Conservation (phyloP, 53 echinoderm and acorn worm genomes). For the Paracentrotus lividus region DNA sequence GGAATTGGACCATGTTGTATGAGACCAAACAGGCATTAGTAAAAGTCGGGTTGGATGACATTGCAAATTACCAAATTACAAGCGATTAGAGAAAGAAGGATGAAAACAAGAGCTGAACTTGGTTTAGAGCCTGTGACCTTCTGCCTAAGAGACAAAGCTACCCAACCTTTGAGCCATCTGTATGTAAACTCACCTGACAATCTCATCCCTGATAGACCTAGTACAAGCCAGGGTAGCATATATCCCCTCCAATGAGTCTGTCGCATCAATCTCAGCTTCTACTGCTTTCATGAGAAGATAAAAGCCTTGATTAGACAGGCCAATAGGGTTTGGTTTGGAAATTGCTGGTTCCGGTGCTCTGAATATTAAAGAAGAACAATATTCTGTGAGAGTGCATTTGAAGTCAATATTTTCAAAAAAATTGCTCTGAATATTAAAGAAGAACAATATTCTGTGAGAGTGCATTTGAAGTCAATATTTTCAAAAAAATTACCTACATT, state of each 20-base stretch:
- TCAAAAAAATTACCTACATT: too few relatives aligned
- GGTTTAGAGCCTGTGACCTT: too few relatives aligned
- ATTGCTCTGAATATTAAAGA: not conserved
- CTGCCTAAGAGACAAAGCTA: too few relatives aligned
- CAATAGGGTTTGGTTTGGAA: constrained; percentile 27
- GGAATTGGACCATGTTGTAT: too few relatives aligned
- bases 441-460: not conserved
- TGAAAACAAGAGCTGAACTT: too few relatives aligned
- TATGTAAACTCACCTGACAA: constrained; percentile 77
- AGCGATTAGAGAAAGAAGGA: too few relatives aligned
- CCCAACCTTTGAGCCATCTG: too few relatives aligned
- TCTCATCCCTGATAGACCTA: constrained; percentile 77
- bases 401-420: too few relatives aligned
- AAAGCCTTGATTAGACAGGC: constrained; percentile 74
- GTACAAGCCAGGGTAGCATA: constrained; percentile 81
- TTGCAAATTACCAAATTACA: too few relatives aligned
- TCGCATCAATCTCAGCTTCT: constrained; percentile 82
- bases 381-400: not conserved
- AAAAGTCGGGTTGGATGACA: too few relatives aligned
- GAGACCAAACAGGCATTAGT: too few relatives aligned
- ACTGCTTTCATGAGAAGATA: constrained; percentile 82
- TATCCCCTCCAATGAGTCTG: constrained; percentile 77
- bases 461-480: too few relatives aligned
- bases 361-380: not conserved
- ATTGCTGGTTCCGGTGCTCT: not conserved